phyloP scores from a whole-genome alignment of 2,888 invertebrate species.

The Cosmorhoe ocellata region DNA sequence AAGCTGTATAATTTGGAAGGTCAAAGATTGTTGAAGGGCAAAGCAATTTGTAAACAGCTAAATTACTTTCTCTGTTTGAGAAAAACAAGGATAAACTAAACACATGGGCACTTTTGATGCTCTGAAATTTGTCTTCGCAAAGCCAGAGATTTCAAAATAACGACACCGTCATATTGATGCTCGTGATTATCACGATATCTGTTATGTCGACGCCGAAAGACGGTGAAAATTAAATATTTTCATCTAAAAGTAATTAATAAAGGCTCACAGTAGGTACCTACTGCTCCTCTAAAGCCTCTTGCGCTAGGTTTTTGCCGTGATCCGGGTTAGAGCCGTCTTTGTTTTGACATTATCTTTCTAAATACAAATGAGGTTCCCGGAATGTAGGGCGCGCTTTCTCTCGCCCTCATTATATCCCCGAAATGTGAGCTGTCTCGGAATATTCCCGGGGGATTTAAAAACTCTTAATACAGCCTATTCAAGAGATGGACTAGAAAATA shows the following conservation, averaged over 20 bases:
- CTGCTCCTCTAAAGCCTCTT: background rate
- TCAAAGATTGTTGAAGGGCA: background rate
- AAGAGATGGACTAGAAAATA: background rate
- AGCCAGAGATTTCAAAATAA: no score
- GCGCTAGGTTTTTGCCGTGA: background rate
- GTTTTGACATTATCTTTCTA: conserved; percentile 35
- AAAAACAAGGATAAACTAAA: no score
- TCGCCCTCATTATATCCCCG: conserved; percentile 29
- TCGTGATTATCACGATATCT: no score
- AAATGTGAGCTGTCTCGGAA: conserved; percentile 10
- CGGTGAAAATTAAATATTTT: no score
- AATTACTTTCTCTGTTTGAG: conserved; percentile 6
- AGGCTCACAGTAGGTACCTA: no score
- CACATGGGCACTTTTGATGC: no score
- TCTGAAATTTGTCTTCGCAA: no score
- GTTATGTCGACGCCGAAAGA: no score
- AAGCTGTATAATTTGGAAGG: conserved; percentile 4
- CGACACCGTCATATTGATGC: no score
- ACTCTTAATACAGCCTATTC: conserved; percentile 12
- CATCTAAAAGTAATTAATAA: no score
- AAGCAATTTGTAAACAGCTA: conserved; percentile 10
- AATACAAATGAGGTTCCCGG: conserved; percentile 34
- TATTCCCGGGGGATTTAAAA: conserved; percentile 11
- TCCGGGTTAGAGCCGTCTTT: conserved; percentile 21
- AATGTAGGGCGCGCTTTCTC: conserved; percentile 24